Percentiles rank a stretch among this genome's conserved stretches.
Conservation (phyloP, 2,797 vertebrate species). For the Ficedula albicollis region DNA sequence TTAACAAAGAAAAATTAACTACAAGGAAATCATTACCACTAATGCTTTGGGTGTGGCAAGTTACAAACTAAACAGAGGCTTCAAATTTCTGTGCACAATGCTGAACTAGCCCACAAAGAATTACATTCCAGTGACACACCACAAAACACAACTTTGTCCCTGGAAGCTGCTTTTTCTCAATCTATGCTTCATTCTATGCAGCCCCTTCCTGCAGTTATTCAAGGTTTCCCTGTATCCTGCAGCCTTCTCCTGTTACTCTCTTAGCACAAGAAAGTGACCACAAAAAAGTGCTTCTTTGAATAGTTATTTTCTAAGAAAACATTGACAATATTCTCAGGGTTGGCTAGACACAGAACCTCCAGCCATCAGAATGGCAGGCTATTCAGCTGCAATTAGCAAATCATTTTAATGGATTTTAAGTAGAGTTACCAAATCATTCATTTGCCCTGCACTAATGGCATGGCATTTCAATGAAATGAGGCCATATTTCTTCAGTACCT, state of each 20-base stretch:
- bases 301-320: background rate
- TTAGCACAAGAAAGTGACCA: background rate
- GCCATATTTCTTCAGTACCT: background rate
- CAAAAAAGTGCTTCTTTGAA: background rate
- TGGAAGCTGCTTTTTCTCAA: background rate
- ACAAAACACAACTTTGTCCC: background rate
- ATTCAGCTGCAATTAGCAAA: background rate
- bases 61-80: background rate
- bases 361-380: background rate
- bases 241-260: background rate
- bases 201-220: background rate
- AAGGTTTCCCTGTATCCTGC: background rate
- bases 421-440: background rate
- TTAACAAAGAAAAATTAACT: background rate
- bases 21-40: background rate
- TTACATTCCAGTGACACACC: background rate
- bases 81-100: background rate
- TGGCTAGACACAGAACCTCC: background rate
- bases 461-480: background rate
- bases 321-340: background rate
- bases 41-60: background rate
- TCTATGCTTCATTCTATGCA: background rate
- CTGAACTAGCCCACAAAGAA: background rate
- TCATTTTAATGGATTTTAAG: background rate
- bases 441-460: background rate